These are phyloP conservation scores for Ormyrus thymus DNA, from an alignment of 2,888 invertebrate genomes.

Conservation along the genomic window DNA sequence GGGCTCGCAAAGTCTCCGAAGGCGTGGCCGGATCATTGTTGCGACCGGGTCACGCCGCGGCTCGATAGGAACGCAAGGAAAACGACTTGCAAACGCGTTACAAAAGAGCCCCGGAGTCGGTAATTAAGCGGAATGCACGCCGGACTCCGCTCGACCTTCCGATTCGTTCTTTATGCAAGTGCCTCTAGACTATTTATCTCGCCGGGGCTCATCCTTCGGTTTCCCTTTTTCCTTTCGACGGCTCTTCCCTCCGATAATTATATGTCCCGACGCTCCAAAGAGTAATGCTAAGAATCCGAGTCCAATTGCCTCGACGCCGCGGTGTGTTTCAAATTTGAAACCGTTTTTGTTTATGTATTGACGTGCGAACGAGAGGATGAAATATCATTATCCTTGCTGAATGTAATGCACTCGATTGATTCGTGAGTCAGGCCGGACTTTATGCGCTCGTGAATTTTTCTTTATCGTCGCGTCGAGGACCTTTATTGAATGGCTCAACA, in stretches of 20 bases:
- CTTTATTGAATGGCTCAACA: too few relatives aligned
- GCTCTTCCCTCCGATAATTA: conserved; percentile 3
- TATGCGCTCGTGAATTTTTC: conserved; percentile 2
- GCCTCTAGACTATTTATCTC: conserved; percentile 15
- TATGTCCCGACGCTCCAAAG: not conserved
- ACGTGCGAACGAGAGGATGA: not conserved
- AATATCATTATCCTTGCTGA: not conserved
- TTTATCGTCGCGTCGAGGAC: not conserved
- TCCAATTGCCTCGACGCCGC: not conserved
- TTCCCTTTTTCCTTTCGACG: not conserved
- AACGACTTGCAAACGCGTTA: not conserved
- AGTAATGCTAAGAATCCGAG: not conserved
- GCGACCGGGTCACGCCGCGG: conserved; percentile 9
- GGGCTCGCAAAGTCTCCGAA: not conserved
- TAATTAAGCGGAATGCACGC: not conserved
- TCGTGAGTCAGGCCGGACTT: not conserved
- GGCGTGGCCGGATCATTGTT: conserved; percentile 30
- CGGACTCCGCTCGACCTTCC: conserved; percentile 16
- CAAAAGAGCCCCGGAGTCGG: conserved; percentile 2
- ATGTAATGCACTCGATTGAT: conserved; percentile 20
- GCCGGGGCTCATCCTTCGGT: not conserved
- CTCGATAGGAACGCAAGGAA: not conserved
- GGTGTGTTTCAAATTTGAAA: too few relatives aligned
- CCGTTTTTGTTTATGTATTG: not conserved
- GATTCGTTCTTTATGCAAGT: not conserved